Evolutionary conservation across 1,140 invertebrate species (phyloP).

Genomic region (Gonioctena quinquepunctata): DNA sequence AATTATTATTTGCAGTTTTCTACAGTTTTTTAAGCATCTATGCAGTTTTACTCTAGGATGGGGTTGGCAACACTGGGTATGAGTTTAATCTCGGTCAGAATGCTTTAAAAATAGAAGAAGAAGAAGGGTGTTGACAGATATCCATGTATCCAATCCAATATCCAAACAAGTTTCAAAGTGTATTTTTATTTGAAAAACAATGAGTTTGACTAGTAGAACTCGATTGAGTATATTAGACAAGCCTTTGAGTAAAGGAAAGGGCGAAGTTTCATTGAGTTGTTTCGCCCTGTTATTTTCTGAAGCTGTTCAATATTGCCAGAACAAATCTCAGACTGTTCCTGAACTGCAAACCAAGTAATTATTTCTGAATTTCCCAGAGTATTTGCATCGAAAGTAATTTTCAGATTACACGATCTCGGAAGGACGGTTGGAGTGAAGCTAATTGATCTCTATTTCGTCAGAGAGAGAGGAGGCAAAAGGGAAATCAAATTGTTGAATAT

Average conservation of each 20-base stretch:
- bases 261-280: slow-evolving; percentile 88
- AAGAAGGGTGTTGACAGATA: too few relatives aligned
- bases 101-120: too few relatives aligned
- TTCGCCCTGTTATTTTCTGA: slow-evolving; percentile 97
- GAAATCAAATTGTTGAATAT: slow-evolving; percentile 96
- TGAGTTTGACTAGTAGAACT: slow-evolving; percentile 57
- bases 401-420: slow-evolving; percentile 88
- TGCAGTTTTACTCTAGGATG: too few relatives aligned
- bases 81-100: too few relatives aligned
- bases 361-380: too few relatives aligned
- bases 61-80: too few relatives aligned
- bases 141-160: too few relatives aligned
- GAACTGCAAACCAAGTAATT: slow-evolving; percentile 94
- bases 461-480: slow-evolving; percentile 91
- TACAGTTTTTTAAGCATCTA: too few relatives aligned
- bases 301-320: slow-evolving; percentile 97
- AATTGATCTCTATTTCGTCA: slow-evolving; percentile 89
- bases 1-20: too few relatives aligned
- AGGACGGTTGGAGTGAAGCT: slow-evolving; percentile 92
- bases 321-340: slow-evolving; percentile 90
- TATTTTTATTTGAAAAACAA: too few relatives aligned
- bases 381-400: too few relatives aligned
- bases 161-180: too few relatives aligned
- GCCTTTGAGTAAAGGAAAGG: slow-evolving; percentile 88
- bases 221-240: slow-evolving; percentile 89